These are phyloP conservation scores for Lepus oiostolus DNA, from an alignment of 2,797 vertebrate genomes.

Conservation along the genomic window DNA sequence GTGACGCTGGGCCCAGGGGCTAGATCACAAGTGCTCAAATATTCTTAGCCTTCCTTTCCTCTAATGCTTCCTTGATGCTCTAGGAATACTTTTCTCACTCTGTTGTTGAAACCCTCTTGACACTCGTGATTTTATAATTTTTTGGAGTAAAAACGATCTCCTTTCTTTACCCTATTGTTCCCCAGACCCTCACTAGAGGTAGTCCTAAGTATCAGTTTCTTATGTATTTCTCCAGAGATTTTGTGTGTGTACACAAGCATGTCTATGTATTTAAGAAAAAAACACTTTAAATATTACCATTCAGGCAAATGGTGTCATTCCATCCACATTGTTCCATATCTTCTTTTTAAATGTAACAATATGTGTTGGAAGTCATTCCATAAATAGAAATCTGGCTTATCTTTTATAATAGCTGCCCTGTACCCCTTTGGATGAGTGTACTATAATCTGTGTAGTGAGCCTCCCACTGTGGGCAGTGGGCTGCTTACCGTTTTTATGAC, in stretches of 20 bases:
- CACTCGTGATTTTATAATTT: neutral
- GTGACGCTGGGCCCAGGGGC: neutral
- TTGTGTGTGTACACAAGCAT: neutral
- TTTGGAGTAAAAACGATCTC: neutral
- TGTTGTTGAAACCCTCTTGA: neutral
- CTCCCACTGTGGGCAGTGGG: neutral
- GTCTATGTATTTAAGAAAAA: neutral
- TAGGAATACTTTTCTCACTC: neutral
- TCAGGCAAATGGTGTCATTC: neutral
- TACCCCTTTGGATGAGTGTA: neutral
- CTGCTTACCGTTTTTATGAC: slow-evolving; percentile 14
- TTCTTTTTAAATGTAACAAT: slow-evolving; percentile 30
- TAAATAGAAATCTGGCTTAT: neutral
- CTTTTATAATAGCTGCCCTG: neutral
- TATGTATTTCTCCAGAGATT: neutral
- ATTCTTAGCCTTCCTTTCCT: neutral
- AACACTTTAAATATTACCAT: neutral
- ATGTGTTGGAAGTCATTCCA: neutral
- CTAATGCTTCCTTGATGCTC: neutral
- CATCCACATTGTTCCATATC: neutral
- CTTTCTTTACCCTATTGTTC: slow-evolving; percentile 11
- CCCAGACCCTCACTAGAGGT: neutral
- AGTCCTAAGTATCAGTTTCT: neutral
- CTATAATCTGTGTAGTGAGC: neutral
- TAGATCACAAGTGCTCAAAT: neutral